Evolutionary conservation across 2,888 invertebrate species (phyloP), one percentile per base, ranked within the genome.

Genomic region (Tipula helvola): DNA sequence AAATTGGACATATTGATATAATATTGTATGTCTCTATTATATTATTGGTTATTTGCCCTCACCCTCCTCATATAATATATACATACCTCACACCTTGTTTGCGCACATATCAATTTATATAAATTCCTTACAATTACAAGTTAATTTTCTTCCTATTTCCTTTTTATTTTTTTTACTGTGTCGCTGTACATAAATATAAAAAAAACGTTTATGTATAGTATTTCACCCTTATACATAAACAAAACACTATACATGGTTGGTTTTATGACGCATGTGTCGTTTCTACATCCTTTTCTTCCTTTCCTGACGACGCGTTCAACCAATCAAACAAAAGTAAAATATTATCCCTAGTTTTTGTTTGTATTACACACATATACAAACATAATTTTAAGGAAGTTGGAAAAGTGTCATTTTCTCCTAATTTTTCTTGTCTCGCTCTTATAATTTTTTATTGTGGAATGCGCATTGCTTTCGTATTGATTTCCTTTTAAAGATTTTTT

Each of bases 1-100:
- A 71, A 71, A 71, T 71, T 71, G 71, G 71, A 71, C 71, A 71
- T 71, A 71, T 71, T 71, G 71, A 71, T 71, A 71, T 71, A 71
- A 71, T 71, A 71, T 71, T 71, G 71, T 71, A 71, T 28, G 28
- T 71, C 71, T 71, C 71, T 71, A 71, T 71, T 71, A 71, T 71
- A 71, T 71, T 71, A 71, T 28, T 71, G 71, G 71, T 71, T 71
- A 71, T 71, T 71, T 28, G 28, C 28, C 28, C 71, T 18, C 71
- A 71, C 3, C 71, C 28, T 28, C 10, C 28, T 16, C 8, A n/a
- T 7, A 52, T 16, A 52, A 7, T 8, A 16, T 52, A 52, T 28
- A 7, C 3, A 71, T 12, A 28, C 12, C 71, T 10, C 71, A 10
- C 71, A 28, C 71, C 28, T 8, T 28, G 3, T 10, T 12, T 28